Evolutionary conservation across 2,888 invertebrate species (phyloP).

Genomic region (Conistra vaccinii): DNA sequence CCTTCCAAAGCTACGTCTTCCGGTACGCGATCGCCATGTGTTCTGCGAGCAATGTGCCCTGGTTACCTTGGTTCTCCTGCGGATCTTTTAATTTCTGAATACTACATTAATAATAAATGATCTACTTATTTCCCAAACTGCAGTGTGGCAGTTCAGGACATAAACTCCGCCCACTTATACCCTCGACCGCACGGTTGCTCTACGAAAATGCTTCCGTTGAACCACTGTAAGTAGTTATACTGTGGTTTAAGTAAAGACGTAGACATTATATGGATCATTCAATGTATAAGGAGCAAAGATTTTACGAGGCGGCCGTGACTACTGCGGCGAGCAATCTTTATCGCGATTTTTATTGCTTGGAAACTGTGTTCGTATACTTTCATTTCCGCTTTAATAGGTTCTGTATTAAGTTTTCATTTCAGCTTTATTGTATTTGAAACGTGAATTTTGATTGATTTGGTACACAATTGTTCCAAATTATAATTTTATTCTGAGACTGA

Average conservation of each 20-base stretch:
- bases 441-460: not conserved
- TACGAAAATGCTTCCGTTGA: not conserved
- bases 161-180: too few species aligned
- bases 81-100: too few species aligned
- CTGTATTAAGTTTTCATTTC: slow-evolving; percentile 33
- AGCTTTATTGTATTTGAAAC: slow-evolving; percentile 22
- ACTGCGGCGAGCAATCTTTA: slow-evolving; percentile 74
- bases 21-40: too few species aligned
- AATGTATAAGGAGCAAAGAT: slow-evolving; percentile 81
- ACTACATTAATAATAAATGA: not conserved
- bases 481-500: not conserved
- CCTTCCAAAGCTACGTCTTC: too few species aligned
- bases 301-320: slow-evolving; percentile 82
- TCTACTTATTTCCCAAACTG: not conserved
- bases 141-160: not conserved
- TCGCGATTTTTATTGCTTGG: slow-evolving; percentile 77
- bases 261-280: slow-evolving; percentile 82
- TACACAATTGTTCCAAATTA: not conserved
- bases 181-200: not conserved
- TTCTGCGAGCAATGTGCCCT: too few species aligned
- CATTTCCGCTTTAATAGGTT: slow-evolving; percentile 48
- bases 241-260: slow-evolving; percentile 73
- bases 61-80: too few species aligned
- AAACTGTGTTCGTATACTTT: slow-evolving; percentile 61
- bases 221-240: slow-evolving; percentile 1